phyloP scores from a whole-genome alignment of 2,113 vertebrate genomes.

The Cebus imitator region DNA sequence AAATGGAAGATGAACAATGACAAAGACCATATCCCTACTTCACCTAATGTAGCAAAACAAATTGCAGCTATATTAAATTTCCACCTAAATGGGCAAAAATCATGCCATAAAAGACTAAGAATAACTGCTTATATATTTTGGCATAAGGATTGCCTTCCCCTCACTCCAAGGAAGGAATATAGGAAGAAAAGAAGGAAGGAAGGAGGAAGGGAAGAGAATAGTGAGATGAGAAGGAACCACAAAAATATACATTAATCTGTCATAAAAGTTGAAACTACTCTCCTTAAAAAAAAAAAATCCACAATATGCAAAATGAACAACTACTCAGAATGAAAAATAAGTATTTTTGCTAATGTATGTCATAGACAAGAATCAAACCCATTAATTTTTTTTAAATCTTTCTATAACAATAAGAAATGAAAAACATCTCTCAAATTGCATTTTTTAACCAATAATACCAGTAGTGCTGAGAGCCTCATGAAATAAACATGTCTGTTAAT shows the following conservation, averaged over 20 bases:
- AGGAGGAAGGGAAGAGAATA: background rate
- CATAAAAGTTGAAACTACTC: background rate
- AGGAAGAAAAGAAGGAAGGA: background rate
- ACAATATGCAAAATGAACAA: background rate
- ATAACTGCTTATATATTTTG: background rate
- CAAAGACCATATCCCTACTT: background rate
- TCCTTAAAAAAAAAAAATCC: constrained; percentile 9
- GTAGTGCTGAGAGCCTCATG: background rate
- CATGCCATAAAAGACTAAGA: background rate
- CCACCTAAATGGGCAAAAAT: background rate
- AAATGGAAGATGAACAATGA: background rate
- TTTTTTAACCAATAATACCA: background rate
- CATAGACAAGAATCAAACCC: background rate
- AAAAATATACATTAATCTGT: background rate
- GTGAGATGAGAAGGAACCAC: background rate
- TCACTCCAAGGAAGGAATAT: background rate
- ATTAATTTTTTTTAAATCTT: background rate
- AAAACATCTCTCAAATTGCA: background rate
- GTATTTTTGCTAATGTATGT: background rate
- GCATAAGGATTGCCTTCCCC: background rate
- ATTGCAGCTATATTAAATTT: background rate
- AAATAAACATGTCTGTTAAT: background rate
- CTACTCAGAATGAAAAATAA: background rate
- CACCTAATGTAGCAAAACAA: background rate
- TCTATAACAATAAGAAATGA: background rate